Base-by-base conservation (phyloP, 2,888 invertebrate species). In the Cryptocheilus praepositus region DNA sequence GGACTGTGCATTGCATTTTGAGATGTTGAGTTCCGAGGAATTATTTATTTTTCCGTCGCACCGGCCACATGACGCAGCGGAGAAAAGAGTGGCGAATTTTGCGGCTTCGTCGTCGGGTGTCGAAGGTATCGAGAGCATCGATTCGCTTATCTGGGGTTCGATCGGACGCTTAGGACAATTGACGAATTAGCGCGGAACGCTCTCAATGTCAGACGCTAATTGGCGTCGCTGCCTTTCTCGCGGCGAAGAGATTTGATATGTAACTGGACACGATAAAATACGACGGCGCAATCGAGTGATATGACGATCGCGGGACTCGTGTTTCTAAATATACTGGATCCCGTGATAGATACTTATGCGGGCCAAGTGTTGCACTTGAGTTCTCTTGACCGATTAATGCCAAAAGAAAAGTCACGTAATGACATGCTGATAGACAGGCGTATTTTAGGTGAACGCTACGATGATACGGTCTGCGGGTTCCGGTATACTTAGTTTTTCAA, bases 301-400 rank as follows among this genome's bases (percentile, higher is more conserved):
- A 18, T 8, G 25, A 25, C 25, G 45, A 25, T 49, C 16, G 25
- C 13, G 62, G 18, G 11, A 5, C 11, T 49, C 22, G 61, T 25
- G 53, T 36, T 44, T 57, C 69, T 69, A 69, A 69, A 69, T 64
- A 69, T 69, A 69, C 28, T 13, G 16, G 44, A 64, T 74, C 73
- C 58, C 67, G 73, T 69, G 71, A 74, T 56, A 60, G 61, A 25
- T 60, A 52, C 56, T 44, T 25, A 53, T 22, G 60, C 68, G 69
- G 54, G 73, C 71, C 73, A 74, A 74, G 49, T 64, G 51, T 59
- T 51, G 28, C 46, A 73, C 52, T 19, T 49, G 18, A 28, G 19
- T 0, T n/a, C 36, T 51, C 19, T 43, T 21, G 16, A 28, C 60
- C 36, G 36, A 36, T 36, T 36, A 36, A 60, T 19, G 52, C 51